Evolutionary conservation across 2,888 invertebrate genomes (phyloP).

Genomic region (Homarus gammarus): DNA sequence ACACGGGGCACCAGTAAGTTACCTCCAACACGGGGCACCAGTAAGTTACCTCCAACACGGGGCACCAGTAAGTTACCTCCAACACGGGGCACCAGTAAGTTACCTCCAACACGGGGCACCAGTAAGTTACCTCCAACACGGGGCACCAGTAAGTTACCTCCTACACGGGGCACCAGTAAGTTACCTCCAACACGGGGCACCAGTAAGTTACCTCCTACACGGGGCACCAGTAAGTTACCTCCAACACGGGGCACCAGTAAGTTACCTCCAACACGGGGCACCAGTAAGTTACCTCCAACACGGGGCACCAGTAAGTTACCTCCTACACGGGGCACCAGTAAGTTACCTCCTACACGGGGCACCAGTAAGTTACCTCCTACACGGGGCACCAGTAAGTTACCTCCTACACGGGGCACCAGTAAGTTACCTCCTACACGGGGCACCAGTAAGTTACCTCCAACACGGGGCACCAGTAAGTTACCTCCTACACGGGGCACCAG

Average conservation of each 20-base stretch:
- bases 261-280: not conserved
- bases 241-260: not conserved
- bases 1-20: too few relatives aligned
- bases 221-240: not conserved
- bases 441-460: not conserved
- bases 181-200: not conserved
- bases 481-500: not conserved
- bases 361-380: not conserved
- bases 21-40: too few relatives aligned
- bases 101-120: not conserved
- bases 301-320: too few relatives aligned
- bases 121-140: not conserved
- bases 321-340: too few relatives aligned
- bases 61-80: too few relatives aligned
- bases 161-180: not conserved
- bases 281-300: too few relatives aligned
- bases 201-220: not conserved
- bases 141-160: too few relatives aligned
- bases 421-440: too few relatives aligned
- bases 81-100: not conserved
- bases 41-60: too few relatives aligned
- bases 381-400: not conserved
- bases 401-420: not conserved
- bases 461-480: not conserved
- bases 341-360: too few relatives aligned